Evolutionary conservation across 2,797 vertebrate genomes (phyloP), one percentile per base, ranked within the genome.

Genomic region (Gastrophryne carolinensis): DNA sequence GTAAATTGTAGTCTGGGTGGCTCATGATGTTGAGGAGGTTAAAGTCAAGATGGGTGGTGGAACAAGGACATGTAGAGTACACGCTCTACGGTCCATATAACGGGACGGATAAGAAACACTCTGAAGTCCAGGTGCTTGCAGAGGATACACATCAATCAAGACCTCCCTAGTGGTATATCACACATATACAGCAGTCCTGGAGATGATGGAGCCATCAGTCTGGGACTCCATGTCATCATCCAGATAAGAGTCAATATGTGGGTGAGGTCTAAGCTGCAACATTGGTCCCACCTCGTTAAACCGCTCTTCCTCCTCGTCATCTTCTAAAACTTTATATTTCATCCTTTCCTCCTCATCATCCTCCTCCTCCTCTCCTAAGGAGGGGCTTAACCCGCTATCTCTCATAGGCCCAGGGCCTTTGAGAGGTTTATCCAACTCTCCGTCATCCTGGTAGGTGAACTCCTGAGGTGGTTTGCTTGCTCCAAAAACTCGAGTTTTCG

Each of bases 171-270:
- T 11, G 17, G 35, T 53, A 13, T 15, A 17, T 89, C 92, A 95
- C 85, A 96, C 95, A 2, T 95, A 96, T 69, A 96, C 94, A 0
- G 94, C 93, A 84, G 91, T 92, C 87, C 93, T 90, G n/a, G 94
- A 97, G 84, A 97, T 96, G 83, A 97, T 91, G 0, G 95, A 96
- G 63, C 95, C 94, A 0, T 96, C 95, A 24, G 91, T 86, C 83
- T 95, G 95, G 13, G 95, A 96, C 86, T 97, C 95, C 95, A 96
- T 95, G 87, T 95, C 94, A 3, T 88, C 87, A 11, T 84, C 86
- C 2, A 92, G 60, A 79, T 91, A 91, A 63, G 79, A 85, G 19
- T 6, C 68, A 29, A 11, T 70, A 0, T 21, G 64, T 1, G 86
- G 84, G 19, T 2, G 69, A 21, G 39, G 80, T 81, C 90, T 89